phyloP scores from a whole-genome alignment of 2,797 vertebrate species.

The Apodemus agrarius region DNA sequence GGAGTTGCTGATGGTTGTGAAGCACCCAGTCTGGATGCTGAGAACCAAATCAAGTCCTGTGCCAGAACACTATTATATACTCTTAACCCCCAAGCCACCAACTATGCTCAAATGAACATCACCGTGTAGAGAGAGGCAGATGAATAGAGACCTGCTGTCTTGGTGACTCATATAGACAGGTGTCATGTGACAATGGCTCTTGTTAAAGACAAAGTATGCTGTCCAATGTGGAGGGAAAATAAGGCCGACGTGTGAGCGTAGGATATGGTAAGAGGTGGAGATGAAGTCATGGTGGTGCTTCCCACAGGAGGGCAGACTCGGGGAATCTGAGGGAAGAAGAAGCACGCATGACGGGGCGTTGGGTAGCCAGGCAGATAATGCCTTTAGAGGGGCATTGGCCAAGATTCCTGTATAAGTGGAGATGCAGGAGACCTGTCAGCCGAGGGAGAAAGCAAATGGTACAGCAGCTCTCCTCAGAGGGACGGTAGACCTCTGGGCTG shows the following conservation, averaged over 20 bases:
- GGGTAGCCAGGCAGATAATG: accelerated
- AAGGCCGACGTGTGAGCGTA: neutral
- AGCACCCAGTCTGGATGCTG: neutral
- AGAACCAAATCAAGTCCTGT: neutral
- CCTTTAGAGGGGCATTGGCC: neutral
- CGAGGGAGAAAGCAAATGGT: neutral
- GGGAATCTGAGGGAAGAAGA: neutral
- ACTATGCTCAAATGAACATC: neutral
- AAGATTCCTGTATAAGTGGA: accelerated
- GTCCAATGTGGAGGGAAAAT: neutral
- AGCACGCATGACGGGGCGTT: accelerated
- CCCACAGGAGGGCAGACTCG: neutral
- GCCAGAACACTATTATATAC: too few species aligned
- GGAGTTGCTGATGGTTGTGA: neutral
- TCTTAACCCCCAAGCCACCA: neutral
- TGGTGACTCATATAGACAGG: neutral
- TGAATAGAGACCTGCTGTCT: neutral
- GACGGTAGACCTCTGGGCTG: neutral
- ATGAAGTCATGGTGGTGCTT: accelerated
- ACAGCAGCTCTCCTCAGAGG: too few species aligned
- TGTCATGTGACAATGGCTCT: neutral
- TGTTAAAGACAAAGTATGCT: neutral
- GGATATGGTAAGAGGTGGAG: neutral
- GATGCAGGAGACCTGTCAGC: neutral
- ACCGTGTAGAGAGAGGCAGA: accelerated